These are phyloP conservation scores for Vombatus ursinus DNA, from an alignment of 2,113 vertebrate genomes.

Conservation along the genomic window DNA sequence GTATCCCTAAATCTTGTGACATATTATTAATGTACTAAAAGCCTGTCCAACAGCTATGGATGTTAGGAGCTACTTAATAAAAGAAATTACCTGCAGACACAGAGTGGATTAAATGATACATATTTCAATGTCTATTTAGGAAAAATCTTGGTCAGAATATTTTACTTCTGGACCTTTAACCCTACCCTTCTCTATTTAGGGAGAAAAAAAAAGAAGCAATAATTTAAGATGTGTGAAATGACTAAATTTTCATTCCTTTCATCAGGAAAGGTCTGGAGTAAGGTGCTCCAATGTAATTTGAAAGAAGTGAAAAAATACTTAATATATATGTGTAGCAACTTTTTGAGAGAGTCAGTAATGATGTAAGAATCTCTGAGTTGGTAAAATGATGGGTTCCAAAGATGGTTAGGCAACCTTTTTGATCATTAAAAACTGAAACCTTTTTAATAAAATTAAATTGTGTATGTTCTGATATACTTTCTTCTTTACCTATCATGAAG, in stretches of 20 bases:
- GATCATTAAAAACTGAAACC: slow-evolving; percentile 66
- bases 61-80: slow-evolving; percentile 57
- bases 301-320: slow-evolving; percentile 43
- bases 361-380: slow-evolving; percentile 41
- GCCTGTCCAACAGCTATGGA: slow-evolving; percentile 36
- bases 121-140: slow-evolving; percentile 24
- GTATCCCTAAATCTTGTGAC: slow-evolving; percentile 63
- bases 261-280: slow-evolving; percentile 27
- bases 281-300: slow-evolving; percentile 6
- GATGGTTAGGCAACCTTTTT: slow-evolving; percentile 66
- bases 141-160: slow-evolving; percentile 17
- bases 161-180: background rate
- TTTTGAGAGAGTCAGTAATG: slow-evolving; percentile 42
- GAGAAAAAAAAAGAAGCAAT: background rate
- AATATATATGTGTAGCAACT: background rate
- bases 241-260: slow-evolving; percentile 6
- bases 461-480: slow-evolving; percentile 45
- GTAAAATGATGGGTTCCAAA: slow-evolving; percentile 51
- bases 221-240: slow-evolving; percentile 43
- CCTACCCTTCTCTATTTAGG: background rate
- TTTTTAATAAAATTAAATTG: background rate
- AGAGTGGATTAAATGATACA: background rate
- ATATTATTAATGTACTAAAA: slow-evolving; percentile 68
- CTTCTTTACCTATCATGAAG: slow-evolving; percentile 60
- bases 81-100: slow-evolving; percentile 58